Conservation (phyloP, 1,140 invertebrate species). For the Battus philenor region DNA sequence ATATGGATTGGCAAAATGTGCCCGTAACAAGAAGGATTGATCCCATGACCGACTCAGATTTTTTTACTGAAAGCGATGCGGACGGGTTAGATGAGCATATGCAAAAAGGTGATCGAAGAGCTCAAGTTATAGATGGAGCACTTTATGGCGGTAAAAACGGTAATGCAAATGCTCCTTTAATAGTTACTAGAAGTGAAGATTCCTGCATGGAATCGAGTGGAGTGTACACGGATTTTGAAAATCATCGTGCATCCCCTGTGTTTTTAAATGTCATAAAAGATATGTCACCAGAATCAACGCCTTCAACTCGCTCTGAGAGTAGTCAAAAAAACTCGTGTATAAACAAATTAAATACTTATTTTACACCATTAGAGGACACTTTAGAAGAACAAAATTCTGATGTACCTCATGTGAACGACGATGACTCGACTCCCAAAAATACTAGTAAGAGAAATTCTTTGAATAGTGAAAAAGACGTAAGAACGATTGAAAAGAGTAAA, state of each 20-base stretch:
- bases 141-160: slow-evolving; percentile 83
- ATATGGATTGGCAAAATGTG: slow-evolving; percentile 75
- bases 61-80: slow-evolving; percentile 91
- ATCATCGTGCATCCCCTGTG: slow-evolving; percentile 73
- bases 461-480: slow-evolving; percentile 55
- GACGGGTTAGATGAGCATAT: slow-evolving; percentile 86
- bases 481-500: slow-evolving; percentile 58
- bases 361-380: slow-evolving; percentile 43
- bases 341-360: slow-evolving; percentile 43
- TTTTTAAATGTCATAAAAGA: slow-evolving; percentile 74
- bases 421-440: slow-evolving; percentile 56
- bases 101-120: slow-evolving; percentile 81
- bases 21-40: slow-evolving; percentile 79
- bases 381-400: slow-evolving; percentile 43
- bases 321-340: slow-evolving; percentile 57
- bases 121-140: slow-evolving; percentile 89
- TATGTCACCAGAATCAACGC: slow-evolving; percentile 77
- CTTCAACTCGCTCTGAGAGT: slow-evolving; percentile 69
- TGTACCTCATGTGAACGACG: slow-evolving; percentile 32
- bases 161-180: slow-evolving; percentile 65
- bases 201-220: slow-evolving; percentile 90
- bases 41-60: slow-evolving; percentile 92
- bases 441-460: slow-evolving; percentile 66
- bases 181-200: slow-evolving; percentile 76
- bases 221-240: slow-evolving; percentile 89